Percentiles rank a stretch among this genome's conserved stretches.
Evolutionary conservation across 2,113 vertebrate genomes (phyloP).

Genomic region (Collichthys lucidus): DNA sequence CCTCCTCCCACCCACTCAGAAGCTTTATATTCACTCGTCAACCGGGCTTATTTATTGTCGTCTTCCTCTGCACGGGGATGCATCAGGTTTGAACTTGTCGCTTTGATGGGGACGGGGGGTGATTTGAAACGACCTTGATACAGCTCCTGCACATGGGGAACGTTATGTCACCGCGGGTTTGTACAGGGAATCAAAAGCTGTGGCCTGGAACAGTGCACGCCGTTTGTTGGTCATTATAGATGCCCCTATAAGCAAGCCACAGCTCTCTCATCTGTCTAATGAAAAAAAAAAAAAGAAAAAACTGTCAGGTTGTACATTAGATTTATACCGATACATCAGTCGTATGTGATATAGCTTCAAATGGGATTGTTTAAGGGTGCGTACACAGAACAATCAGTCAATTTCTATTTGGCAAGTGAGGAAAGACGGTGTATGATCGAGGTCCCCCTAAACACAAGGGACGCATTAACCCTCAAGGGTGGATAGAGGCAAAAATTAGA

Average conservation of each 20-base stretch:
- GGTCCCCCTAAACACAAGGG: background rate
- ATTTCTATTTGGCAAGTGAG: background rate
- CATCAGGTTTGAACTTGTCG: constrained; percentile 70
- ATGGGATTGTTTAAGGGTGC: constrained; percentile 34
- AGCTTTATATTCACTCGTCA: constrained; percentile 62
- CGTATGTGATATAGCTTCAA: constrained; percentile 16
- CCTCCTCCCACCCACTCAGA: constrained; percentile 56
- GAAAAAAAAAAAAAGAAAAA: constrained; percentile 15
- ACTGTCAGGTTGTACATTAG: constrained; percentile 29
- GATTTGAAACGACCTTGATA: constrained; percentile 74
- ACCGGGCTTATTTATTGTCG: constrained; percentile 73
- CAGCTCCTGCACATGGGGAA: constrained; percentile 52
- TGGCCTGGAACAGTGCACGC: constrained; percentile 47
- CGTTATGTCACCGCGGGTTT: constrained; percentile 37
- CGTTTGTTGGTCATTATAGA: constrained; percentile 54
- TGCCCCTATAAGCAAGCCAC: constrained; percentile 32
- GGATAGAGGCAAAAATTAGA: background rate
- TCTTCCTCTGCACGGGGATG: constrained; percentile 35
- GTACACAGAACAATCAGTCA: background rate
- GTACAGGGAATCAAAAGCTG: constrained; percentile 45
- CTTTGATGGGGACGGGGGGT: constrained; percentile 49
- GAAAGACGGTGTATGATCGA: background rate
- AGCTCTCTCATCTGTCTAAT: constrained; percentile 35
- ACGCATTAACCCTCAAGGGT: background rate
- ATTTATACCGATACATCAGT: constrained; percentile 18